Evolutionary conservation across 2,888 invertebrate species (phyloP), one percentile per base, ranked within the genome.

Genomic region (Eupelmus urozonus): DNA sequence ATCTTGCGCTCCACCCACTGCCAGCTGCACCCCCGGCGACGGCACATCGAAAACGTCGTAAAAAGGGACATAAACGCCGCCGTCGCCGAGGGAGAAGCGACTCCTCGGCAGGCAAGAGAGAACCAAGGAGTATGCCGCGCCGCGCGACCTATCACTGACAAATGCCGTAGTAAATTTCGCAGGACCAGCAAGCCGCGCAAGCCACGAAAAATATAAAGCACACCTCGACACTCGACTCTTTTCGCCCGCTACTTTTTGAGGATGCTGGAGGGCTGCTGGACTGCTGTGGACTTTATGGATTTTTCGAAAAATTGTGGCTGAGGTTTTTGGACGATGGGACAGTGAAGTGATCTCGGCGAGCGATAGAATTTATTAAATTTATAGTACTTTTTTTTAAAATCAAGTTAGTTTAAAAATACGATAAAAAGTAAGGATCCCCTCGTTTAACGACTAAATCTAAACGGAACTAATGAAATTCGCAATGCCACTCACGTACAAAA

Each of bases 1-100:
- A 83, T 81, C 84, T 83, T 80, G 77, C 80, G 82, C 82, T 83
- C 81, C 81, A 79, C 83, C 82, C 81, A 79, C 82, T 83, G 81
- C 81, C 82, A 84, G 79, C 79, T 81, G 82, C 82, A 81, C 67
- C 76, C 74, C 78, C 76, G 71, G 23, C 42, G 40, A 20, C 23
- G 67, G 60, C 49, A 59, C 76, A 60, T 77, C 74, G 72, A 51
- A 71, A 76, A 72, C 53, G 18, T 67, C 70, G 60, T 77, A 80
- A 80, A 80, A 80, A 76, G 70, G 66, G 51, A 74, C 80, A 70
- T 77, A 80, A 77, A 77, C 70, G 74, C 63, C 34, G 16, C 42
- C 34, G 3, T 34, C 3, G 34, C n/a, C n/a, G 9, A 34, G 34
- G 34, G 13, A 72, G 55, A 3, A 60, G 40, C 40, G 27, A 25